Evolutionary conservation across 1,140 invertebrate species (phyloP).

Genomic region (Bacillus rossius): DNA sequence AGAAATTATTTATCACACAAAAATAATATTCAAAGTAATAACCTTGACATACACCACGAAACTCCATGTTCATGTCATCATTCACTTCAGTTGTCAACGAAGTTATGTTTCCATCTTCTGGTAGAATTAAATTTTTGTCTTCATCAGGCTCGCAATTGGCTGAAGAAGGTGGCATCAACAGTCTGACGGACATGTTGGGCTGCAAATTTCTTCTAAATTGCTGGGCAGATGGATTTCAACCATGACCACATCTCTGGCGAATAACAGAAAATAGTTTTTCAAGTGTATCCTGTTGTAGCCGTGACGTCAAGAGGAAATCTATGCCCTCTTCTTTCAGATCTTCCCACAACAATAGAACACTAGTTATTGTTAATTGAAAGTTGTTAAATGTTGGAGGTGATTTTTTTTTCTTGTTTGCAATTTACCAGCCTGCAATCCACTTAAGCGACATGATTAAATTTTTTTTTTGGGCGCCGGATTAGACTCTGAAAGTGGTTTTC

Average conservation of each 20-base stretch:
- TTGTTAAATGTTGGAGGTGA: neutral
- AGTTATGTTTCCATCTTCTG: constrained; percentile 1
- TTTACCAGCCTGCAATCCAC: neutral
- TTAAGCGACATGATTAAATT: neutral
- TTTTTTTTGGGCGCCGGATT: neutral
- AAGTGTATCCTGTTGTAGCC: constrained; percentile 3
- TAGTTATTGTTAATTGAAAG: neutral
- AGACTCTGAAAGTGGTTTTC: neutral
- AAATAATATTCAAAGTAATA: too few relatives aligned
- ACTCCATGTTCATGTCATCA: too few relatives aligned
- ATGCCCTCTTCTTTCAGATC: neutral
- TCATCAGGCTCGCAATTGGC: constrained; percentile 10
- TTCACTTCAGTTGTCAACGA: neutral
- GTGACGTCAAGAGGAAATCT: neutral
- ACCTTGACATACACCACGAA: too few relatives aligned
- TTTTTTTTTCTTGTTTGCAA: neutral
- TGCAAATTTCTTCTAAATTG: constrained; percentile 9
- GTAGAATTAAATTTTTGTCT: neutral
- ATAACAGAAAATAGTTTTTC: constrained; percentile 6
- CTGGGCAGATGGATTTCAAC: constrained; percentile 1
- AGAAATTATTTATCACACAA: too few relatives aligned
- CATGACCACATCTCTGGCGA: constrained; percentile 2
- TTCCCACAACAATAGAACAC: neutral
- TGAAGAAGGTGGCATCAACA: constrained; percentile 5
- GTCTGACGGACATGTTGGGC: constrained; percentile 3